These are phyloP conservation scores for Poeciliopsis turneri DNA, from an alignment of 2,797 vertebrate genomes.

Conservation along the genomic window DNA sequence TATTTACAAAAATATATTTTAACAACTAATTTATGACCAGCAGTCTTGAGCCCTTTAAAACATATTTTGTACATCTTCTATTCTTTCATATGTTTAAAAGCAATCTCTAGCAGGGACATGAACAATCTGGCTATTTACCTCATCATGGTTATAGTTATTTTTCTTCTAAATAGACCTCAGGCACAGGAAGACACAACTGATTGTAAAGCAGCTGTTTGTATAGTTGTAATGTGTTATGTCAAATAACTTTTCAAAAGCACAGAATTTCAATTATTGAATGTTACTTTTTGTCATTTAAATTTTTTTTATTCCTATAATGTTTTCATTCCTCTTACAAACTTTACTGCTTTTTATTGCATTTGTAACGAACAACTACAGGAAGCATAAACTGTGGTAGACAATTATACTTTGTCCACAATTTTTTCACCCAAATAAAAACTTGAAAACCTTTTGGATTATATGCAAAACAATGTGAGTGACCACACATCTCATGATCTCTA, in stretches of 20 bases:
- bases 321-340: background rate
- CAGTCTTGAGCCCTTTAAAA: background rate
- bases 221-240: background rate
- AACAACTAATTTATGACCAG: background rate
- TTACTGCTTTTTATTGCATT: background rate
- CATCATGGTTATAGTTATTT: constrained; percentile 6
- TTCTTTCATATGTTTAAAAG: constrained; percentile 13
- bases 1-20: background rate
- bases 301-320: background rate
- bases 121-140: constrained; percentile 12
- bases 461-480: background rate
- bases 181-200: too few relatives aligned
- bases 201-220: background rate
- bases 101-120: constrained; percentile 12
- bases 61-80: constrained; percentile 25
- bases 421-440: background rate
- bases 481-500: background rate
- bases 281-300: background rate
- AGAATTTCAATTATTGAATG: background rate
- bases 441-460: background rate
- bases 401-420: background rate
- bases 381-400: background rate
- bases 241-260: background rate
- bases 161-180: background rate
- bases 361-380: background rate